phyloP scores from a whole-genome alignment of 2,888 invertebrate genomes.

The Tethea ocularis region DNA sequence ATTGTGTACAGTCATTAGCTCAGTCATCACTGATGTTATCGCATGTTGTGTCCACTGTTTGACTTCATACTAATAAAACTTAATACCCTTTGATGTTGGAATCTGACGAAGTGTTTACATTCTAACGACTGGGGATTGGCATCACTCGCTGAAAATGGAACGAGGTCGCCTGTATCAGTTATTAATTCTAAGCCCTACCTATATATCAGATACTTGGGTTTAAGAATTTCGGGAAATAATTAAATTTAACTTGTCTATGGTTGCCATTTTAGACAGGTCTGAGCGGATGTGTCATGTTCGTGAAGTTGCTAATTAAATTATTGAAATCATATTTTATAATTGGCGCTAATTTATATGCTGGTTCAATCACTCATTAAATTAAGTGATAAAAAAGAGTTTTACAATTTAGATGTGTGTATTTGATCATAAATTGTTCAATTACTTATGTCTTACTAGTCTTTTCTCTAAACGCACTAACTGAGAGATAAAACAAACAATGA shows the following conservation, averaged over 20 bases:
- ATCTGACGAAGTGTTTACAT: constrained; percentile 31
- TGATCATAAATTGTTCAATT: too few species aligned
- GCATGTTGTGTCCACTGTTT: constrained; percentile 36
- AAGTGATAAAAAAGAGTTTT: background rate
- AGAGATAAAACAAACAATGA: background rate
- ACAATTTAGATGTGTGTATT: background rate
- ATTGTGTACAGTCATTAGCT: constrained; percentile 33
- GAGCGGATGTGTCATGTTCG: background rate
- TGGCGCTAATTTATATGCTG: background rate
- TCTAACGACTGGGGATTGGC: constrained; percentile 7
- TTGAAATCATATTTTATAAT: background rate
- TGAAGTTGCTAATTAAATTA: background rate
- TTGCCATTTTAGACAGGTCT: background rate
- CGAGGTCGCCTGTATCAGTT: background rate
- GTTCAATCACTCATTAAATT: background rate
- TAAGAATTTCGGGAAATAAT: background rate
- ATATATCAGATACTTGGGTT: background rate
- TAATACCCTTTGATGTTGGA: constrained; percentile 24
- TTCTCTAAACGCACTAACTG: too few species aligned
- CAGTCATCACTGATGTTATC: constrained; percentile 40
- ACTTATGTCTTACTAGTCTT: background rate
- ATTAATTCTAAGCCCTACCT: background rate
- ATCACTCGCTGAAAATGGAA: background rate
- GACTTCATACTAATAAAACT: constrained; percentile 32
- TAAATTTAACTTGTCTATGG: background rate